Evolutionary conservation across 2,888 invertebrate genomes (phyloP).

Genomic region (Nycteola revayana): DNA sequence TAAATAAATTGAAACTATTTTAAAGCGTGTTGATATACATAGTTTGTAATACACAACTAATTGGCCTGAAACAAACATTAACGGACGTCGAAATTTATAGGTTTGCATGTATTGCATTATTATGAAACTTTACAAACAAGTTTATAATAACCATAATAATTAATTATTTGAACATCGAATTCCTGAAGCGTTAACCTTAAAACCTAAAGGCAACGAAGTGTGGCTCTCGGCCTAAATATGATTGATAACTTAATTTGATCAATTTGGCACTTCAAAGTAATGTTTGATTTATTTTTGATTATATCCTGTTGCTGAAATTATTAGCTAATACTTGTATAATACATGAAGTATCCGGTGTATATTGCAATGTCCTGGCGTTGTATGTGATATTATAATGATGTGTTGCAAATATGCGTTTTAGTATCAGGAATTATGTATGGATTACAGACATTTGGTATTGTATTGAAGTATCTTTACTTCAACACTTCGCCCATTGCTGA

Average conservation of each 20-base stretch:
- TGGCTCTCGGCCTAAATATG: constrained; percentile 5
- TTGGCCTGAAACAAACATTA: too few relatives aligned
- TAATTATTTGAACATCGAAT: not conserved
- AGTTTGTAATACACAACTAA: not conserved
- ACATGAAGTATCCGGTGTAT: constrained; percentile 17
- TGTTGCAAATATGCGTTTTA: too few relatives aligned
- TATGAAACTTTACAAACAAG: too few relatives aligned
- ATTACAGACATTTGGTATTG: too few relatives aligned
- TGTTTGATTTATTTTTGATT: constrained; percentile 17
- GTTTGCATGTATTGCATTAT: too few relatives aligned
- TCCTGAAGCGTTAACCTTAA: constrained; percentile 13
- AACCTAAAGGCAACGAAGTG: constrained; percentile 10
- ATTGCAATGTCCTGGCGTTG: constrained; percentile 11
- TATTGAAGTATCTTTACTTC: too few relatives aligned
- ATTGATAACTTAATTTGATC: constrained; percentile 21
- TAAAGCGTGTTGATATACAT: not conserved
- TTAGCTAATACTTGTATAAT: constrained; percentile 22
- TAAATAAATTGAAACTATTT: too few relatives aligned
- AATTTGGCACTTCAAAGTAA: constrained; percentile 13
- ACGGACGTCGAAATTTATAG: too few relatives aligned
- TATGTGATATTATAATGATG: too few relatives aligned
- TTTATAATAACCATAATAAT: too few relatives aligned
- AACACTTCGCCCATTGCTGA: too few relatives aligned
- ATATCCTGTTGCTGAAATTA: constrained; percentile 13
- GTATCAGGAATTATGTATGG: too few relatives aligned